Percentiles rank a stretch among this genome's conserved stretches.
These are phyloP conservation scores for Brachionus sp. DNA, from an alignment of 1,140 invertebrate genomes.

Conservation along the genomic window DNA sequence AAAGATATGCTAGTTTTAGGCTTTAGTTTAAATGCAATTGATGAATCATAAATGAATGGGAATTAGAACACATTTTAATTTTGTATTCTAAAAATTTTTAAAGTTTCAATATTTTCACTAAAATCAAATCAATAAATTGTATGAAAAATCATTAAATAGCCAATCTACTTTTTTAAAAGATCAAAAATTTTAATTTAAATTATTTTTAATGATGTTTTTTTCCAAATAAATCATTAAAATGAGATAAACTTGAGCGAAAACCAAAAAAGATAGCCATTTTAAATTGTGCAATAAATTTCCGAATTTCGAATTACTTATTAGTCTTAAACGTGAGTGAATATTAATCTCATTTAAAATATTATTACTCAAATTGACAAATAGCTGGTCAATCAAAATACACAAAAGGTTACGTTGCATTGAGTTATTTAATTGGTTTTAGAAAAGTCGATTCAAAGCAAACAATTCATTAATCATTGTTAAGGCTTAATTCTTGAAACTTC, in stretches of 20 bases:
- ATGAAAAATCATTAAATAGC: too few relatives aligned
- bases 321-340: not conserved
- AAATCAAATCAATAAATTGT: too few relatives aligned
- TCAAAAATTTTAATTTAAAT: too few relatives aligned
- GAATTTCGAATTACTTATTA: not conserved
- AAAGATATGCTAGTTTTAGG: not conserved
- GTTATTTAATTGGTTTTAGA: not conserved
- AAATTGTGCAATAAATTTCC: not conserved
- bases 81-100: not conserved
- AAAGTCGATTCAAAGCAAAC: not conserved
- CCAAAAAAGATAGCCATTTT: not conserved
- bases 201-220: not conserved
- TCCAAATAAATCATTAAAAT: not conserved
- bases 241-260: not conserved
- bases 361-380: not conserved
- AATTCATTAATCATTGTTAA: not conserved
- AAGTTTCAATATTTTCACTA: too few relatives aligned
- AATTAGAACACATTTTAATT: not conserved
- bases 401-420: not conserved
- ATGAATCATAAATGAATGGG: not conserved
- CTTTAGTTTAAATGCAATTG: not conserved
- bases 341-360: not conserved
- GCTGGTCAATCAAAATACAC: not conserved
- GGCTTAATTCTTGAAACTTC: not conserved
- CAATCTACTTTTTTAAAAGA: too few relatives aligned